These are phyloP conservation scores for Microplitis demolitor DNA, from an alignment of 1,140 invertebrate genomes.

Conservation along the genomic window DNA sequence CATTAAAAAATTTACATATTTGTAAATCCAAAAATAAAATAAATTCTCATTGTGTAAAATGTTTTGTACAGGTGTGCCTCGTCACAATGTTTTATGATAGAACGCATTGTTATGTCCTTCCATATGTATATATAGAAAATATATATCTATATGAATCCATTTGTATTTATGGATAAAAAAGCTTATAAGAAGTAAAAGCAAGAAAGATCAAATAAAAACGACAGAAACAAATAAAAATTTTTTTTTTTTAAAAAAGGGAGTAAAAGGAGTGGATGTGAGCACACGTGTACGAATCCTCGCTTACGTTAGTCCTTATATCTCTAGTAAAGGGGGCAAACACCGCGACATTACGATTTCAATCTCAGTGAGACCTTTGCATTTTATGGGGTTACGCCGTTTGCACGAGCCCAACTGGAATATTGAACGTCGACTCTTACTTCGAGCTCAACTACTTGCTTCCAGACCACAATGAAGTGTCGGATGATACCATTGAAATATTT, in stretches of 20 bases:
- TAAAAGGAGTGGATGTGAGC: constrained; percentile 1
- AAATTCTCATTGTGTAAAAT: not conserved
- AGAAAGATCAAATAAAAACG: constrained; percentile 1
- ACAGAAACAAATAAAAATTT: not conserved
- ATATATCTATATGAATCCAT: no score
- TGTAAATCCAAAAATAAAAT: not conserved
- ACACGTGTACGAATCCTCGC: constrained; percentile 9
- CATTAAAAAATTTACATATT: not conserved
- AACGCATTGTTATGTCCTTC: constrained; percentile 8
- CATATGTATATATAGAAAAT: not conserved
- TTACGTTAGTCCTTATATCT: constrained; percentile 17
- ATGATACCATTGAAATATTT: not conserved
- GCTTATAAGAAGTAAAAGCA: not conserved
- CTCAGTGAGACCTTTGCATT: constrained; percentile 36
- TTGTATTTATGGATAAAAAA: not conserved
- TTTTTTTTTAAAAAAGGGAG: not conserved
- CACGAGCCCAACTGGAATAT: constrained; percentile 4
- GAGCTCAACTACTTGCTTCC: constrained; percentile 1
- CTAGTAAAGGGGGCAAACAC: constrained; percentile 3
- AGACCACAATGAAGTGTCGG: not conserved
- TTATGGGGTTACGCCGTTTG: constrained; percentile 35
- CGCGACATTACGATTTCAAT: constrained; percentile 41
- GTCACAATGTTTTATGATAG: constrained; percentile 12
- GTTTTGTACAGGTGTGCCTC: not conserved
- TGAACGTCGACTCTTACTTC: not conserved